These are phyloP conservation scores for Machimus rusticus DNA, from an alignment of 2,888 invertebrate species.

Conservation along the genomic window DNA sequence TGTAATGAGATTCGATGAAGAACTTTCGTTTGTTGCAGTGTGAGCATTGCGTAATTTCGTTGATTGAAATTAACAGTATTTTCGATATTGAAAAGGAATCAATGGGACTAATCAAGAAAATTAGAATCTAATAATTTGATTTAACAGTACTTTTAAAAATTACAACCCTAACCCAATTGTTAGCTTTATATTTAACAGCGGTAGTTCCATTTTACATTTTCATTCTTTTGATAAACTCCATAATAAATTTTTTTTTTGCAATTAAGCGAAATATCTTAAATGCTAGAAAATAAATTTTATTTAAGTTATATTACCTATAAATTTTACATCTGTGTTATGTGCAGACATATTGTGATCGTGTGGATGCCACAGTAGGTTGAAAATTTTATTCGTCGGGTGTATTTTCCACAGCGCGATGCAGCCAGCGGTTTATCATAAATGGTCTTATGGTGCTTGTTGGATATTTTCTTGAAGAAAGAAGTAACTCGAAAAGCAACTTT, in stretches of 20 bases:
- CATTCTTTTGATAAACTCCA: neutral
- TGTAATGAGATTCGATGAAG: slow-evolving; percentile 15
- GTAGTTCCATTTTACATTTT: neutral
- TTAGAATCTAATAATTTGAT: neutral
- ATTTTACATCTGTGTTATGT: neutral
- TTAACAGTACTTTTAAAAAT: neutral
- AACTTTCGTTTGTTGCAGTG: slow-evolving; percentile 22
- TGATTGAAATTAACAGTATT: slow-evolving; percentile 26
- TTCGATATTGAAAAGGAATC: neutral
- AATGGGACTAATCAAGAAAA: neutral
- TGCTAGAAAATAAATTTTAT: neutral
- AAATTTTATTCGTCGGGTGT: neutral
- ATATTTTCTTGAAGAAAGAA: neutral
- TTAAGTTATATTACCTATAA: neutral
- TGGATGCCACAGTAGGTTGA: neutral
- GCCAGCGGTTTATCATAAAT: neutral
- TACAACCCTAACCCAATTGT: neutral
- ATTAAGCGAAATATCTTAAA: neutral
- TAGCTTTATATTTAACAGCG: neutral
- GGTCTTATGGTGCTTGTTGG: neutral
- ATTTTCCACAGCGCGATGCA: neutral
- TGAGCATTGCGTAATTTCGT: slow-evolving; percentile 20
- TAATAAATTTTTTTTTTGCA: neutral
- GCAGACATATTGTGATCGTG: neutral
- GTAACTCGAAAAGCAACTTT: slow-evolving; percentile 50